Base-by-base conservation (phyloP, 2,113 vertebrate species). In the Vicugna pacos region DNA sequence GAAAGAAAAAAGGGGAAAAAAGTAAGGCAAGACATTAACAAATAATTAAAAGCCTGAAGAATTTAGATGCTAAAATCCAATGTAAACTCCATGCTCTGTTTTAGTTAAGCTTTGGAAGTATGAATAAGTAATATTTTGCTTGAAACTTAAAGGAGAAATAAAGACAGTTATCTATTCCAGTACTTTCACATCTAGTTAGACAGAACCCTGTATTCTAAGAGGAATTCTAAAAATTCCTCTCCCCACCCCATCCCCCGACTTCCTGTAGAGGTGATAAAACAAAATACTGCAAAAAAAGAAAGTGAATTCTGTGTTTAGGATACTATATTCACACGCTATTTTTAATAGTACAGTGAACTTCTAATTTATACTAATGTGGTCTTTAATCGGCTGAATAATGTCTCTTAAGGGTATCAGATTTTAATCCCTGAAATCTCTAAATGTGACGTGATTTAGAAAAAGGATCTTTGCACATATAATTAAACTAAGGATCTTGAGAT, bases 21-120 rank as follows among this genome's bases (percentile, higher is more conserved):
- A 85, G 65, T 42, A 89, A 72, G 26, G 30, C 32, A 89, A 88
- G 38, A 48, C 28, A 80, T 48, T 38, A 89, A 76, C n/a, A 92
- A 79, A 81, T 81, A 92, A 73, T 75, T 65, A 54, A 90, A 93
- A 81, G n/a, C 73, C n/a, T 84, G 4, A 80, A 60, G 42, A 92
- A 64, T 89, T 67, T 79, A 80, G 30, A 73, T 73, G 9, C 60
- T 69, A 62, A 80, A 80, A 60, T 92, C 65, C 69, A 89, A 24
- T 50, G 20, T 77, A 88, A 92, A 8, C 13, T 84, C 24, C n/a
- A 22, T 80, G 65, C 24, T 94, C 15, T 85, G 2, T 67, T 96
- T 85, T 46, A 62, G 22, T 89, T 58, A 89, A 92, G 42, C 64
- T 67, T 2, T 73, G 30, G 15, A 84, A 89, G 72, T 84, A 24